Evolutionary conservation across 2,888 invertebrate genomes (phyloP), one percentile per base, ranked within the genome.

Genomic region (Tigriopus californicus): DNA sequence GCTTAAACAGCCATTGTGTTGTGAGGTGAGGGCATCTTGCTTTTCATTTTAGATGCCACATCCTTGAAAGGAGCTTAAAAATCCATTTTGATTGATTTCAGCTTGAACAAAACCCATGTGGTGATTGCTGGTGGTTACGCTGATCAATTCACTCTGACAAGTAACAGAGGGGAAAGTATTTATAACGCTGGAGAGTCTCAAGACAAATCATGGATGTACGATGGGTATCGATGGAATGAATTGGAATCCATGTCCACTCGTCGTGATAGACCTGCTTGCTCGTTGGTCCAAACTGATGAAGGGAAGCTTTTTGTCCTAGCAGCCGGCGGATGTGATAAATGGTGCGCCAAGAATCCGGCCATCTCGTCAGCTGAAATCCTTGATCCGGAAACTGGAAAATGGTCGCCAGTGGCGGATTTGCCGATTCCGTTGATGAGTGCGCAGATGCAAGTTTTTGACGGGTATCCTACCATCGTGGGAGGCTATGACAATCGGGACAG

Each of bases 51-150:
- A n/a, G n/a, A n/a, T n/a, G n/a, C n/a, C n/a, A n/a, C n/a, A n/a
- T n/a, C n/a, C n/a, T n/a, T n/a, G n/a, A n/a, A n/a, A n/a, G n/a
- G n/a, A n/a, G n/a, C n/a, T n/a, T n/a, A n/a, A 33, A 33, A 33
- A 33, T 33, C 42, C n/a, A 18, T 20, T 46, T 46, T 46, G 15
- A 46, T 46, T 8, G 33, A 22, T 51, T 52, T 10, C 13, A 52
- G 52, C 13, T 46, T 56, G 11, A 56, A 56, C 25, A 42, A 24
- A 13, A 22, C 56, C 15, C 56, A 56, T n/a, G 25, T 56, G 20
- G 20, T 56, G 11, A 42, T 56, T 20, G 46, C 56, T 56, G 56
- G 56, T 22, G 56, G 56, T 22, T 56, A 25, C 20, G 56, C 56
- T 33, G 54, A 25, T 41, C 41, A 25, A n/a, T 54, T 33, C 12